phyloP scores from a whole-genome alignment of 2,888 invertebrate genomes.

The Nudaria mundana region DNA sequence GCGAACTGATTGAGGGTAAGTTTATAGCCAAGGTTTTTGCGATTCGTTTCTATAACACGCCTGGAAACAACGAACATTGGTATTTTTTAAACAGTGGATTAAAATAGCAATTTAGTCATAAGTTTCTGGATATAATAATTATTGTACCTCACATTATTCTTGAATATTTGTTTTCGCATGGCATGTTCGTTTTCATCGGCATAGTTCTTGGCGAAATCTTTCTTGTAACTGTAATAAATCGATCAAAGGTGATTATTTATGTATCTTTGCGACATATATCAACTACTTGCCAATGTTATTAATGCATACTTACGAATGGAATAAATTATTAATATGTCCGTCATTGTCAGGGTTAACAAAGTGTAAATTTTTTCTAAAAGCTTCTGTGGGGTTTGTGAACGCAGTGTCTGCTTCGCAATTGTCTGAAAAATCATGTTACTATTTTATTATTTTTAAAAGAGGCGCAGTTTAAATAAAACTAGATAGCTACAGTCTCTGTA shows the following conservation, averaged over 20 bases:
- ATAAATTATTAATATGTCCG: constrained; percentile 47
- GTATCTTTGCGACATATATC: not conserved
- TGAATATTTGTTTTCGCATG: constrained; percentile 20
- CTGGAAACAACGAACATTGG: constrained; percentile 23
- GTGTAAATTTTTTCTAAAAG: constrained; percentile 33
- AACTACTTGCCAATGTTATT: too few species aligned
- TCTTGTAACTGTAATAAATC: constrained; percentile 22
- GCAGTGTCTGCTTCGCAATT: not conserved
- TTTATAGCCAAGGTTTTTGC: constrained; percentile 49
- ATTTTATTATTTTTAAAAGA: not conserved
- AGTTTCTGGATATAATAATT: too few species aligned
- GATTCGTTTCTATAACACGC: constrained; percentile 41
- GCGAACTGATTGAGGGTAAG: constrained; percentile 57
- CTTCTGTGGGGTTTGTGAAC: constrained; percentile 13
- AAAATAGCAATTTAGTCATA: not conserved
- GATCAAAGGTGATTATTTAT: not conserved
- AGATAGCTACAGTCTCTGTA: too few species aligned
- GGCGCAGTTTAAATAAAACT: too few species aligned
- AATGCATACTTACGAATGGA: constrained; percentile 44
- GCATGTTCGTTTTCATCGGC: constrained; percentile 17
- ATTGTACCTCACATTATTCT: constrained; percentile 27
- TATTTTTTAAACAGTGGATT: not conserved
- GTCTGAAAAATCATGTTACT: not conserved
- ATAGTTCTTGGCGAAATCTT: constrained; percentile 12
- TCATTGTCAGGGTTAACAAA: constrained; percentile 43